Conservation (phyloP, 1,140 invertebrate species). For the Magallana angulata region DNA sequence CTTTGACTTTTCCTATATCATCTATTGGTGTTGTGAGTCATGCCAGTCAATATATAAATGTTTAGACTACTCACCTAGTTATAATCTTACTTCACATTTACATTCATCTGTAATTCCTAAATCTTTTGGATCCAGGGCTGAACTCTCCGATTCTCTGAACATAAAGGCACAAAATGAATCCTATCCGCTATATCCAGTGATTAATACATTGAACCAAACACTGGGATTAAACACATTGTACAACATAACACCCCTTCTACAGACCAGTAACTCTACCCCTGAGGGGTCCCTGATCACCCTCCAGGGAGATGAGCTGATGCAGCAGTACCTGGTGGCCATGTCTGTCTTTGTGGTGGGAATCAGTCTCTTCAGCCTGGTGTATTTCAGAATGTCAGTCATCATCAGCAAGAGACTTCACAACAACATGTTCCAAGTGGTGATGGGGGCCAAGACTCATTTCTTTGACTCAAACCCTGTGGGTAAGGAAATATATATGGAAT, state of each 20-base stretch:
- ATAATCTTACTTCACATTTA: too few relatives aligned
- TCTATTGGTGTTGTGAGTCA: too few relatives aligned
- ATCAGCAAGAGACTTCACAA: slow-evolving; percentile 90
- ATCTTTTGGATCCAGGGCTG: neutral
- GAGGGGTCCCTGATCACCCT: neutral
- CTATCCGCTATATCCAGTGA: neutral
- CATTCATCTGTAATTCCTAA: neutral
- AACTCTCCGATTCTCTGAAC: neutral
- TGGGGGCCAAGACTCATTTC: slow-evolving; percentile 90
- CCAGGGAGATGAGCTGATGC: neutral
- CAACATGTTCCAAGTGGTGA: slow-evolving; percentile 88
- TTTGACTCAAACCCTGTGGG: slow-evolving; percentile 90
- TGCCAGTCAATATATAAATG: too few relatives aligned
- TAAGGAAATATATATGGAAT: slow-evolving; percentile 57
- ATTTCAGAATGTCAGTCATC: slow-evolving; percentile 86
- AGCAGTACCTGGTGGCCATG: neutral
- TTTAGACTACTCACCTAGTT: too few relatives aligned
- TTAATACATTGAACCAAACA: neutral
- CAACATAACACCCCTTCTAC: neutral
- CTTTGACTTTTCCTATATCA: too few relatives aligned
- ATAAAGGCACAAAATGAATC: neutral
- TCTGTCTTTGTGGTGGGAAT: slow-evolving; percentile 47
- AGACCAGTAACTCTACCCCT: neutral
- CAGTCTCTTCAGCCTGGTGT: slow-evolving; percentile 82
- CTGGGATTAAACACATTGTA: neutral